Conservation (phyloP, 2,797 vertebrate genomes). For the Podargus strigoides region DNA sequence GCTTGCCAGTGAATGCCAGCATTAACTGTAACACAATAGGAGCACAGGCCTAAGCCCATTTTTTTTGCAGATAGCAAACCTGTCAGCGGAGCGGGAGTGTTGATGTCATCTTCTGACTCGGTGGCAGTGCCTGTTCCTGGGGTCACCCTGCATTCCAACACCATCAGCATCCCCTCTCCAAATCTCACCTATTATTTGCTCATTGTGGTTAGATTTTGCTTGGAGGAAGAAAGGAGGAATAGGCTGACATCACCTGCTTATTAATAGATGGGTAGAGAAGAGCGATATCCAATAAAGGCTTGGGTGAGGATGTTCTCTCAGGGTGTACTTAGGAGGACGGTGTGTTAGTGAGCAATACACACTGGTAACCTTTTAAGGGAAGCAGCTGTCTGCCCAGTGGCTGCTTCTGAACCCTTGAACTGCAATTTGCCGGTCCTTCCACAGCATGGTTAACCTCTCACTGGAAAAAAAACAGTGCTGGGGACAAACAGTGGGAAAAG, state of each 20-base stretch:
- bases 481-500: background rate
- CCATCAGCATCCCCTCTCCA: conserved; percentile 45
- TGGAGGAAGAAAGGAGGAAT: conserved; percentile 14
- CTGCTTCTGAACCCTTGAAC: background rate
- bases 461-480: background rate
- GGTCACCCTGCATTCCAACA: conserved; percentile 61
- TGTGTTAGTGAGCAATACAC: background rate
- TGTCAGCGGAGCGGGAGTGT: conserved; percentile 68
- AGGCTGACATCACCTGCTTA: conserved; percentile 48
- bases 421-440: background rate
- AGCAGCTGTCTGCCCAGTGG: background rate
- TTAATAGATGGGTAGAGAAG: conserved; percentile 10
- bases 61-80: conserved; percentile 56
- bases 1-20: conserved; percentile 75
- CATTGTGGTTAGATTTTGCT: conserved; percentile 39
- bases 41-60: conserved; percentile 62
- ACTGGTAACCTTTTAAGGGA: background rate
- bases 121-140: conserved; percentile 67
- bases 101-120: conserved; percentile 81
- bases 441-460: background rate
- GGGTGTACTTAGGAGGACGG: background rate
- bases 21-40: conserved; percentile 78
- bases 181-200: conserved; percentile 35
- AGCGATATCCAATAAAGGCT: conserved; percentile 1
- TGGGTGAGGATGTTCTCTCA: background rate